phyloP scores from a whole-genome alignment of 2,113 vertebrate genomes.

The Daphoenositta chrysoptera region DNA sequence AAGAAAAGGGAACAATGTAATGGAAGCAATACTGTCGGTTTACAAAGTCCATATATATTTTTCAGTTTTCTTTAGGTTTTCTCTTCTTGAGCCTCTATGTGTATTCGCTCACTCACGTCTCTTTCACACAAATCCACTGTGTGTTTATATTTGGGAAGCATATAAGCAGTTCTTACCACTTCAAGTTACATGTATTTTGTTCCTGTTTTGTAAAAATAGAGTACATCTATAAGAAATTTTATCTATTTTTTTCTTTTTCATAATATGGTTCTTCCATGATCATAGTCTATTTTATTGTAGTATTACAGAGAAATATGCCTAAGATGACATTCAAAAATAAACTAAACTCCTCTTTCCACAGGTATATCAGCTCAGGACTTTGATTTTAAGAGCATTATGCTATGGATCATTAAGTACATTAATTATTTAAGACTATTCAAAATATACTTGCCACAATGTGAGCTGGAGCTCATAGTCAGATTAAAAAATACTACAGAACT shows the following conservation, averaged over 20 bases:
- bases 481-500: background rate
- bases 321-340: background rate
- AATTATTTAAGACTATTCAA: background rate
- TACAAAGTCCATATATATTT: background rate
- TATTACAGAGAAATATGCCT: background rate
- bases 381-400: background rate
- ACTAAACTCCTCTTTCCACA: background rate
- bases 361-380: background rate
- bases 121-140: background rate
- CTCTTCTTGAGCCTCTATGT: background rate
- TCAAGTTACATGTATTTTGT: background rate
- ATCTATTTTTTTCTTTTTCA: background rate
- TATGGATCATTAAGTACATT: background rate
- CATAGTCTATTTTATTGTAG: background rate
- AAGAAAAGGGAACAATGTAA: background rate
- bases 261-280: background rate
- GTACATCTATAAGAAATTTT: background rate
- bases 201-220: background rate
- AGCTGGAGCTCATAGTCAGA: background rate
- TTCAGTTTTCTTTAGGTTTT: background rate
- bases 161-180: background rate
- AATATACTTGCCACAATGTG: background rate
- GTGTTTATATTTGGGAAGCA: background rate
- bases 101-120: background rate
- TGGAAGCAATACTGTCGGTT: background rate